A percentile compares a stretch with the other conserved stretches of the same genome.
phyloP scores from a whole-genome alignment of 2,888 invertebrate genomes.

The Magallana nippona region DNA sequence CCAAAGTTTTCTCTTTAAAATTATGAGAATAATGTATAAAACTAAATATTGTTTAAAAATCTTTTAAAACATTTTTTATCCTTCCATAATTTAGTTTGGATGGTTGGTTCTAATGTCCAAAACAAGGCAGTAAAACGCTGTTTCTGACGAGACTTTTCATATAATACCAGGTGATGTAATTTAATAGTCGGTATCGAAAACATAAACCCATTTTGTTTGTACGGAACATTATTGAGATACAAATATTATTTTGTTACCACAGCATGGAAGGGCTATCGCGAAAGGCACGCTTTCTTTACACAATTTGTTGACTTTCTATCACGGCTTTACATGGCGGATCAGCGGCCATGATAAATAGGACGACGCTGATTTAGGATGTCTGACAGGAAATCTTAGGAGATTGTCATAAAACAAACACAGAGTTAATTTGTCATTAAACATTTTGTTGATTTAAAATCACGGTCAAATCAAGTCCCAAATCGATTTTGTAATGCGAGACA shows the following conservation, averaged over 20 bases:
- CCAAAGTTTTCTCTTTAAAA: conserved; percentile 23
- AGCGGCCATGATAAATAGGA: conserved; percentile 5
- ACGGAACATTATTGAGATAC: conserved; percentile 14
- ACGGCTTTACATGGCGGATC: background rate
- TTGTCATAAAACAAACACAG: conserved; percentile 6
- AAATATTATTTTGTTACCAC: conserved; percentile 30
- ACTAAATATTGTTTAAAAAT: background rate
- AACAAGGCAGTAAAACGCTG: background rate
- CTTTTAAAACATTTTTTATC: conserved; percentile 8
- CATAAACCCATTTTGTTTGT: conserved; percentile 5
- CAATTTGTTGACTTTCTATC: conserved; percentile 20
- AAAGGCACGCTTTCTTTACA: conserved; percentile 27
- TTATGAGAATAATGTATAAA: conserved; percentile 9
- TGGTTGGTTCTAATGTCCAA: background rate
- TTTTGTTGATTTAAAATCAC: conserved; percentile 8
- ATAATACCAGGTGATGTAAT: conserved; percentile 10
- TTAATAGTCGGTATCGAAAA: conserved; percentile 27
- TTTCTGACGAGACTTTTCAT: background rate
- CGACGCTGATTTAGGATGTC: background rate
- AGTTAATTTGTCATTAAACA: conserved; percentile 33
- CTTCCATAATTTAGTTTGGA: background rate
- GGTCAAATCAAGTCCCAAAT: background rate
- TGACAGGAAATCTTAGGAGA: conserved; percentile 17
- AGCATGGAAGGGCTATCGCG: background rate
- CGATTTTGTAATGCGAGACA: conserved; percentile 6